Evolutionary conservation across 2,797 vertebrate species (phyloP), one percentile per base, ranked within the genome.

Genomic region (Oreortyx pictus): DNA sequence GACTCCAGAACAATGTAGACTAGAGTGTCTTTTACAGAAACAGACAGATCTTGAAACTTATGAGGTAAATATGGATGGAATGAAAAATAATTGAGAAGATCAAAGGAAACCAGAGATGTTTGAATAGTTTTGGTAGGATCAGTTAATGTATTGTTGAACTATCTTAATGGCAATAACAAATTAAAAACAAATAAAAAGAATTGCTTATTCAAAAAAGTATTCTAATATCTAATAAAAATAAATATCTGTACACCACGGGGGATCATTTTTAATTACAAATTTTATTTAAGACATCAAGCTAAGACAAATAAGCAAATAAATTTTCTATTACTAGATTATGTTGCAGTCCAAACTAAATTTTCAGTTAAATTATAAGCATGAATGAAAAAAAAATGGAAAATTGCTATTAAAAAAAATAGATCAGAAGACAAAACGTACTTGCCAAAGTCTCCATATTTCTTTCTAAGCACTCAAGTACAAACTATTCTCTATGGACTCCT

Each of bases 281-380:
- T 79, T 87, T 2, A 65, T 76, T 37, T 66, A 68, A 56, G 23
- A 54, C 2, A 4, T 77, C 2, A 10, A 3, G 2, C 3, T 50
- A 74, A 57, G n/a, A 35, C 7, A 43, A n/a, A 57, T 15, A 78
- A 60, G 2, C 1, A 56, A 87, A 81, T 4, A 44, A 43, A 37
- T 39, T 9, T 49, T 73, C 8, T 75, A 3, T 11, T 80, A 17
- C 13, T 59, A 0, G 14, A 56, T 37, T 13, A 50, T 18, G 39
- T 46, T 13, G 49, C 18, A 67, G 5, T 20, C 17, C 80, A 49
- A 57, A 78, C 35, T 23, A 95, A 92, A 86, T 93, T 94, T 89
- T 83, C 92, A 31, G 76, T 75, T 82, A 47, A 96, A 95, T 82
- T 85, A 66, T 0, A 1, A 5, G 43, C 3, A 27, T 27, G 46